phyloP scores from a whole-genome alignment of 2,797 vertebrate species.

The Onychomys arenicola region DNA sequence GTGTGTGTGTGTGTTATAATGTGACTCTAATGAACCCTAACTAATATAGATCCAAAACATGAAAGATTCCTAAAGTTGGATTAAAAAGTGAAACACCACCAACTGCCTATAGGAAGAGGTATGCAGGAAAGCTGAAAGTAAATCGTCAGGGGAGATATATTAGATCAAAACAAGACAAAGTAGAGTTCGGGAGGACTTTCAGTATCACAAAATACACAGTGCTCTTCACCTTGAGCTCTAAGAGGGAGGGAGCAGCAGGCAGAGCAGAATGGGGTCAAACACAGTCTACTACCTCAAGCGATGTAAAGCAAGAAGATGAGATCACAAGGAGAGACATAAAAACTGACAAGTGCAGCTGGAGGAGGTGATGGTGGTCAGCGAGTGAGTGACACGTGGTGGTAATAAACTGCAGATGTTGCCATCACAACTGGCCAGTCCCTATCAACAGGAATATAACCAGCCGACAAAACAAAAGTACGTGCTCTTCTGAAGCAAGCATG shows the following conservation, averaged over 20 bases:
- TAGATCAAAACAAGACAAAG: neutral
- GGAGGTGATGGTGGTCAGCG: neutral
- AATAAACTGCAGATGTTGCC: neutral
- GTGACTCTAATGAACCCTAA: neutral
- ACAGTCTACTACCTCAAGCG: neutral
- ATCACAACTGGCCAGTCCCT: neutral
- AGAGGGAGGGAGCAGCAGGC: neutral
- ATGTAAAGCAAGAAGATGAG: neutral
- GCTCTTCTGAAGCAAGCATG: neutral
- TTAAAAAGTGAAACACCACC: neutral
- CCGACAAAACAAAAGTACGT: neutral
- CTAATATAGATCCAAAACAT: neutral
- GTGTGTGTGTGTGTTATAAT: neutral
- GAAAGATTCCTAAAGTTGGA: neutral
- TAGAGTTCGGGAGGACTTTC: neutral
- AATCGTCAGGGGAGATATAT: neutral
- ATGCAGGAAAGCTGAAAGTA: neutral
- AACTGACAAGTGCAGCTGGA: neutral
- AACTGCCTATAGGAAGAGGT: neutral
- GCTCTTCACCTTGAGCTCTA: neutral
- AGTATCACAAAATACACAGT: neutral
- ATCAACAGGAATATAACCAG: neutral
- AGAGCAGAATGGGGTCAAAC: neutral
- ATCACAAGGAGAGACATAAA: neutral
- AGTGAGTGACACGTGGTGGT: neutral